phyloP scores from a whole-genome alignment of 2,797 vertebrate genomes.

The Acridotheres tristis region DNA sequence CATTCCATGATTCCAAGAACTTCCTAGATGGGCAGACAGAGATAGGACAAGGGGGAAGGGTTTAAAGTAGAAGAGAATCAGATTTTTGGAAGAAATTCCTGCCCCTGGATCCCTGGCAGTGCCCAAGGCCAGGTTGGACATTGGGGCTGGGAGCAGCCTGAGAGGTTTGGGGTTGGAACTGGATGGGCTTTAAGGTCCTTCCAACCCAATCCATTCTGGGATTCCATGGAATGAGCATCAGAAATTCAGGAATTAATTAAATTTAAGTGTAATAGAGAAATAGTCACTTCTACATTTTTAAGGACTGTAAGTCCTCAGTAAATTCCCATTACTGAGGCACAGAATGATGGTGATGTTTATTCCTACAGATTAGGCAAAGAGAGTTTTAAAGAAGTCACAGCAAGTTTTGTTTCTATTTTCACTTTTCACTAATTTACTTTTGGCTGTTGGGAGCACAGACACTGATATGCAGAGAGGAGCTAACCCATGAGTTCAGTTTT shows the following conservation, averaged over 20 bases:
- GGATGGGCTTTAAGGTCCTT: background rate
- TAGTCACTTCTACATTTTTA: background rate
- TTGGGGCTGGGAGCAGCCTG: fast-evolving
- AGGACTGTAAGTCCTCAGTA: background rate
- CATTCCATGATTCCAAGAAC: background rate
- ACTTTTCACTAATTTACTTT: background rate
- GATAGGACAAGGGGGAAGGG: background rate
- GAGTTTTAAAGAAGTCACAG: background rate
- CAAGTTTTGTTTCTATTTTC: background rate
- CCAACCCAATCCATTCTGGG: background rate
- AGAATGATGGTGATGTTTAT: background rate
- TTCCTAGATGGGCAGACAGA: background rate
- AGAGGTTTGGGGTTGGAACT: background rate
- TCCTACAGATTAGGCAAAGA: background rate
- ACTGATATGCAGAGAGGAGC: background rate
- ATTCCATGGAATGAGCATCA: background rate
- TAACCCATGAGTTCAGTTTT: background rate
- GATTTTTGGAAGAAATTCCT: background rate
- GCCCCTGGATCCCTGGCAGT: background rate
- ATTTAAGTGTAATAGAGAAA: background rate
- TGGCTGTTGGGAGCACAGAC: background rate
- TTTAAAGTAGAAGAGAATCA: background rate
- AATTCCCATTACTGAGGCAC: background rate
- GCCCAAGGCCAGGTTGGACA: fast-evolving
- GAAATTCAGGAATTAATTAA: background rate